Conservation (phyloP, 2,888 invertebrate genomes). For the Helicoverpa assulta region DNA sequence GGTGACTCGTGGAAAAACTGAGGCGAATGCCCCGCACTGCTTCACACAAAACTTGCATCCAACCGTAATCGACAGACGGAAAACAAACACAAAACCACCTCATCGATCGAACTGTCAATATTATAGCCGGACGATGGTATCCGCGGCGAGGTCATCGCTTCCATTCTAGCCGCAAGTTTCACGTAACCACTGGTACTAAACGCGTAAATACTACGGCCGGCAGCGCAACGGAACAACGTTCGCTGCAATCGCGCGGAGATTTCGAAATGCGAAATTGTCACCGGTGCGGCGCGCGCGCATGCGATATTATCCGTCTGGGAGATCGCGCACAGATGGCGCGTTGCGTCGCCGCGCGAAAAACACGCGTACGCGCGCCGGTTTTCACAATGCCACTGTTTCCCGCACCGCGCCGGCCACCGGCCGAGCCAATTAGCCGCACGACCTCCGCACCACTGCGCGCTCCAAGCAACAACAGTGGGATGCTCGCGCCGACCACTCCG, state of each 20-base stretch:
- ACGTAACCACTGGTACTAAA: slow-evolving; percentile 70
- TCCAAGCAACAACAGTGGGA: slow-evolving; percentile 68
- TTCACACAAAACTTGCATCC: slow-evolving; percentile 64
- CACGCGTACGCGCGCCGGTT: slow-evolving; percentile 84
- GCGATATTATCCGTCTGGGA: slow-evolving; percentile 63
- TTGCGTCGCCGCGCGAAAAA: slow-evolving; percentile 70
- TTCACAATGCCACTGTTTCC: slow-evolving; percentile 84
- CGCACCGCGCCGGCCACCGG: slow-evolving; percentile 64
- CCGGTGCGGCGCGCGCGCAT: slow-evolving; percentile 69
- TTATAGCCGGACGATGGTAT: slow-evolving; percentile 66
- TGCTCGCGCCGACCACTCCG: slow-evolving; percentile 71
- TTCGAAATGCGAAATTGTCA: slow-evolving; percentile 82
- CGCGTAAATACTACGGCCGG: slow-evolving; percentile 66
- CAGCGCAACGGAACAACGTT: slow-evolving; percentile 71
- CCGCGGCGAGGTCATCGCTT: slow-evolving; percentile 80
- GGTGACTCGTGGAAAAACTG: slow-evolving; percentile 57
- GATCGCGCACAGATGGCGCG: slow-evolving; percentile 68
- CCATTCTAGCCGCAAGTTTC: slow-evolving; percentile 76
- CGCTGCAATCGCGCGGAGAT: slow-evolving; percentile 76
- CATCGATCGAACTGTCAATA: slow-evolving; percentile 66
- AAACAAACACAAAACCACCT: slow-evolving; percentile 87
- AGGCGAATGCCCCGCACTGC: slow-evolving; percentile 60
- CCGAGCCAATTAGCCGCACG: slow-evolving; percentile 66
- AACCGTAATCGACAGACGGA: slow-evolving; percentile 60
- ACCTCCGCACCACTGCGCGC: slow-evolving; percentile 70